Percentiles rank a stretch among this genome's conserved stretches.
Conservation (phyloP, 2,113 vertebrate genomes). For the Nannobrachium achirus region DNA sequence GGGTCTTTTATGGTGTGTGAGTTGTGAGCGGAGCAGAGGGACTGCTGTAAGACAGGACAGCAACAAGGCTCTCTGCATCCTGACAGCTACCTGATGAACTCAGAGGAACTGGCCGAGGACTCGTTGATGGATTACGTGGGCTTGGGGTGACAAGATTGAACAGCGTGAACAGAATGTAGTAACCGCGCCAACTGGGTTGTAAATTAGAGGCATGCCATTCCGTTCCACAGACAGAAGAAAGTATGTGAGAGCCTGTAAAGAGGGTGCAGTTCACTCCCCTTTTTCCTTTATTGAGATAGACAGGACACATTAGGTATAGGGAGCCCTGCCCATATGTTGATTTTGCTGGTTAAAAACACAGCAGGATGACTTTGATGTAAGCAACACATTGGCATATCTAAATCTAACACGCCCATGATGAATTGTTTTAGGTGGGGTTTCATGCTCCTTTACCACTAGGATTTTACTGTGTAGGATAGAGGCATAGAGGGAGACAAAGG, state of each 20-base stretch:
- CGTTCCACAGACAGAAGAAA: background rate
- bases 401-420: too few species aligned
- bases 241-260: background rate
- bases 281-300: too few species aligned
- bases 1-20: slow-evolving; percentile 16
- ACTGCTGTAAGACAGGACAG: slow-evolving; percentile 11
- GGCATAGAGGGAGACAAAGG: too few species aligned
- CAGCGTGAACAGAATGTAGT: background rate
- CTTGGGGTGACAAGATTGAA: background rate
- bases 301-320: too few species aligned
- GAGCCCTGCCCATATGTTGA: too few species aligned
- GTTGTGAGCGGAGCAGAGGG: slow-evolving; percentile 18
- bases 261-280: too few species aligned
- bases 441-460: too few species aligned
- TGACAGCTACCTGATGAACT: slow-evolving; percentile 23
- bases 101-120: background rate
- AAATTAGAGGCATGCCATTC: background rate
- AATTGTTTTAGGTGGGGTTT: too few species aligned
- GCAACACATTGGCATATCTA: too few species aligned
- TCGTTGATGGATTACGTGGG: background rate
- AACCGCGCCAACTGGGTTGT: background rate
- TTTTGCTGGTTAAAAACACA: too few species aligned
- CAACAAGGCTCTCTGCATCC: background rate
- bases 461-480: too few species aligned
- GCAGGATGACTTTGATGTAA: too few species aligned